Evolutionary conservation across 2,888 invertebrate genomes (phyloP).

Genomic region (Drosophila hamatofila): DNA sequence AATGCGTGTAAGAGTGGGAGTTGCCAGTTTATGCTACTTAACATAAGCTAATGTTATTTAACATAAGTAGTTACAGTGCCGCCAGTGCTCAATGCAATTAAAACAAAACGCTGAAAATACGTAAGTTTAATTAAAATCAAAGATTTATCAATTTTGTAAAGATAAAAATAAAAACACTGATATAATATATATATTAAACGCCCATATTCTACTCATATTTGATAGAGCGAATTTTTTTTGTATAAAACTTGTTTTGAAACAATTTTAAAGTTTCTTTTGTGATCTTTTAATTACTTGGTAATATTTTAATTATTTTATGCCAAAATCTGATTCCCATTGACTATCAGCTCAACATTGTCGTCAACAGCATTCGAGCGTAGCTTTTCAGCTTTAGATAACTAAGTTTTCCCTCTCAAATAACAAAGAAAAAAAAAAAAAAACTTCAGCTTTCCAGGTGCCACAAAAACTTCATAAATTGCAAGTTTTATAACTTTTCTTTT

Average conservation of each 20-base stretch:
- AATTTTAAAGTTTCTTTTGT: not conserved
- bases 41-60: too few relatives aligned
- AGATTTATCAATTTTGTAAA: not conserved
- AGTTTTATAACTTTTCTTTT: constrained; percentile 37
- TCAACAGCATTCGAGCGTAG: constrained; percentile 1
- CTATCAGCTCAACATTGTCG: not conserved
- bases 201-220: too few relatives aligned
- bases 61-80: too few relatives aligned
- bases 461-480: constrained; percentile 54
- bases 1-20: not conserved
- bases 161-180: too few relatives aligned
- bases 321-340: not conserved
- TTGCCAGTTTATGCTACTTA: not conserved
- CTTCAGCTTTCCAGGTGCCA: constrained; percentile 35
- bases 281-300: not conserved
- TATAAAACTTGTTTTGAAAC: too few relatives aligned
- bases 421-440: not conserved
- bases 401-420: constrained; percentile 46
- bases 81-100: too few relatives aligned
- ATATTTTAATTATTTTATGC: not conserved
- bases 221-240: too few relatives aligned
- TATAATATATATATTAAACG: too few relatives aligned
- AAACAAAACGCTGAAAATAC: too few relatives aligned
- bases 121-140: too few relatives aligned
- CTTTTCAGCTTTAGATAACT: constrained; percentile 41